Conservation (phyloP, 2,797 vertebrate species). For the Pangasius sanitwongsei region DNA sequence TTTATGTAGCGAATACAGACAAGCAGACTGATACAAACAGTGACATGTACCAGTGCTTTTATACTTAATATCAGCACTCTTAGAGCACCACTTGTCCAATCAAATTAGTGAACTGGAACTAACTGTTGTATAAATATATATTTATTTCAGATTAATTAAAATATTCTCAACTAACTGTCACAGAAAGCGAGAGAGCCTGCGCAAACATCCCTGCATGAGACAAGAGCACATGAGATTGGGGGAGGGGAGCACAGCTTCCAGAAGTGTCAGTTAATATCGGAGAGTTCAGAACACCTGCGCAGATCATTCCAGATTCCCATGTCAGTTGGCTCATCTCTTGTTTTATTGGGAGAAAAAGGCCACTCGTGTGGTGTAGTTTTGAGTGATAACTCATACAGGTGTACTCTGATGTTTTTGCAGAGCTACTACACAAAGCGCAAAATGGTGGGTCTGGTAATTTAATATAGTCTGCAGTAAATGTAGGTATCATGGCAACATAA, state of each 20-base stretch:
- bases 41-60: not conserved
- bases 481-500: not conserved
- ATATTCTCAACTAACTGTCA: not conserved
- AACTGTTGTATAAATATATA: not conserved
- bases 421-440: not conserved
- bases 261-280: slow-evolving; percentile 10
- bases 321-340: not conserved
- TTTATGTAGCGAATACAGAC: not conserved
- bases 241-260: not conserved
- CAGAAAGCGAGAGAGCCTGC: not conserved
- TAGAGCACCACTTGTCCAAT: not conserved
- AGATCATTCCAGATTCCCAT: not conserved
- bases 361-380: not conserved
- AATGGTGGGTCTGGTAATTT: not conserved
- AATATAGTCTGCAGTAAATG: not conserved
- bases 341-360: not conserved
- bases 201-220: not conserved
- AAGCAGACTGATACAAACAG: not conserved
- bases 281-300: not conserved
- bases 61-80: not conserved
- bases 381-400: not conserved
- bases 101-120: not conserved
- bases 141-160: not conserved
- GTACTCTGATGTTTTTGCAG: not conserved
- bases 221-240: not conserved